Conservation (phyloP, 2,797 vertebrate genomes). For the Siniperca obscura region DNA sequence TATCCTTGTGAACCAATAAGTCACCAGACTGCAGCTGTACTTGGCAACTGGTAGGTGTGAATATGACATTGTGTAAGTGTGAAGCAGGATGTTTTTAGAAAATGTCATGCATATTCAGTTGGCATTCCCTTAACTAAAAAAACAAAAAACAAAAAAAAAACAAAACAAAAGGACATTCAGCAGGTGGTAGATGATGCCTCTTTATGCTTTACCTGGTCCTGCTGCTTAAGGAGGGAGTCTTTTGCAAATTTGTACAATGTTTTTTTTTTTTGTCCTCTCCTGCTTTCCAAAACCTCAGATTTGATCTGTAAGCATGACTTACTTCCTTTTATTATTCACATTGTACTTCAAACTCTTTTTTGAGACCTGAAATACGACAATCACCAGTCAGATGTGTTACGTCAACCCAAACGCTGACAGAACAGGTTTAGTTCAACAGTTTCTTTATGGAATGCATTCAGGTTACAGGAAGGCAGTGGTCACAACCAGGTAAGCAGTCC, state of each 20-base stretch:
- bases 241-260: constrained; percentile 5
- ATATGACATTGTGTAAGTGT: constrained; percentile 41
- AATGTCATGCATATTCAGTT: constrained; percentile 40
- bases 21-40: constrained; percentile 41
- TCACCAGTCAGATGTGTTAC: background rate
- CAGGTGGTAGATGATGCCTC: constrained; percentile 38
- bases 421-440: too few relatives aligned
- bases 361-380: background rate
- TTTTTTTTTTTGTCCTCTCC: constrained; percentile 7
- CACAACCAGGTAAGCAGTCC: too few relatives aligned
- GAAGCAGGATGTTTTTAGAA: constrained; percentile 55
- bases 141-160: constrained; percentile 3
- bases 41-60: constrained; percentile 53
- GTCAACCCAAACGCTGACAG: too few relatives aligned
- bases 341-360: background rate
- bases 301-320: constrained; percentile 11
- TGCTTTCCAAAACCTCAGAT: constrained; percentile 20
- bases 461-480: too few relatives aligned
- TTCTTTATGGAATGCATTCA: too few relatives aligned
- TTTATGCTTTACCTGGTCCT: constrained; percentile 21
- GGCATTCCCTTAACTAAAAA: constrained; percentile 2
- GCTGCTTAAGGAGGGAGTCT: background rate
- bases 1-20: constrained; percentile 12
- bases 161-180: constrained; percentile 40
- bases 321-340: constrained; percentile 14